Base-by-base conservation (phyloP, 2,888 invertebrate species). In the Nycteola revayana region DNA sequence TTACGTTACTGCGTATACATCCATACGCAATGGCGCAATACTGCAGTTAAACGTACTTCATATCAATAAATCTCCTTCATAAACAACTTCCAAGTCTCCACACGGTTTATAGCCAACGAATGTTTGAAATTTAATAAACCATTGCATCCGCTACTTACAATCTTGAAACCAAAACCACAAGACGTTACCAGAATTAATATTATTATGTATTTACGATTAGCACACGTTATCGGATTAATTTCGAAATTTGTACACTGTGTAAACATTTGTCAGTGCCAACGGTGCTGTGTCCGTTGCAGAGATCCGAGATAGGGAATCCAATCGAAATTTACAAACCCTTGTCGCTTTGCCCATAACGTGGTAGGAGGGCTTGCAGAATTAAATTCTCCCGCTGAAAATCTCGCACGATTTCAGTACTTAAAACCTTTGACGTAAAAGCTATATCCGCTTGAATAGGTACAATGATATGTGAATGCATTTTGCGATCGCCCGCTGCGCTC, bases 261-360 rank as follows among this genome's bases (percentile, higher is more conserved):
- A 77, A 84, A 84, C 84, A 83, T 85, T 84, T 77, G 77, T 81
- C 76, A 78, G 71, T 74, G 77, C 76, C 75, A 76, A 70, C 60
- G 68, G 74, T 69, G 32, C 41, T 29, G 34, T 72, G 75, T 73
- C 75, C 67, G 62, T 56, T 71, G 75, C 81, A 82, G 73, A 81
- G 74, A 84, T 84, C 70, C 75, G 73, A 80, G 85, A 86, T 86
- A 86, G 75, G 65, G 71, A 78, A 81, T 76, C 76, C 83, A 83
- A 84, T 85, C 81, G 78, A 78, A 81, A 84, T 83, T 79, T 77
- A 80, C 81, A 78, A 81, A 82, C 82, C 84, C 86, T 85, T 84
- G 86, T 87, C 80, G 81, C 72, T 75, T 71, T 70, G 63, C 72
- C 78, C 78, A 80, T 84, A 83, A 80, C 84, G 75, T 85, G 75